phyloP scores from a whole-genome alignment of 1,140 invertebrate species.

The Drosophila mojavensis region DNA sequence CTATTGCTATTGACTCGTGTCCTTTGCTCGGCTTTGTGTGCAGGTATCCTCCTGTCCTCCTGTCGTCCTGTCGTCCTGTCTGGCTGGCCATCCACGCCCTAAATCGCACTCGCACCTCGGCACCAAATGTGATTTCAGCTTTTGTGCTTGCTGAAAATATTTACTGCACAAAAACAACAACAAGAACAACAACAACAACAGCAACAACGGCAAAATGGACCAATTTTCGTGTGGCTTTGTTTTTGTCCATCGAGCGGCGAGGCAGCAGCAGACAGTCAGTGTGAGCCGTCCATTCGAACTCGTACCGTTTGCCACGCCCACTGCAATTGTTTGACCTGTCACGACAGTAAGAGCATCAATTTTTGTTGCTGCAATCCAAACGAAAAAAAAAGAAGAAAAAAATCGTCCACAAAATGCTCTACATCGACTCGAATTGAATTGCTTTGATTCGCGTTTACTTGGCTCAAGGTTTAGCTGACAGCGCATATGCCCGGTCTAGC shows the following conservation, averaged over 20 bases:
- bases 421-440: neutral
- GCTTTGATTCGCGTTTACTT: neutral
- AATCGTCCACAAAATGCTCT: constrained; percentile 8
- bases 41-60: neutral
- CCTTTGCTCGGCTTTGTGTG: constrained; percentile 5
- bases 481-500: neutral
- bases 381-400: neutral
- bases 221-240: constrained; percentile 45
- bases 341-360: constrained; percentile 32
- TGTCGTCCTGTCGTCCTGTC: neutral
- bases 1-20: constrained; percentile 25
- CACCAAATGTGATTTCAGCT: constrained; percentile 46
- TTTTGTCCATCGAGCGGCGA: constrained; percentile 36
- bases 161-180: constrained; percentile 34
- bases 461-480: neutral
- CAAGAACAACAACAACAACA: constrained; percentile 21
- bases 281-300: neutral
- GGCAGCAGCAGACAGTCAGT: constrained; percentile 1
- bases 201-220: constrained; percentile 21
- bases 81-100: neutral
- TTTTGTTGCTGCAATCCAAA: constrained; percentile 14
- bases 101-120: constrained; percentile 16
- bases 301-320: constrained; percentile 34
- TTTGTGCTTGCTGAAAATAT: constrained; percentile 44
- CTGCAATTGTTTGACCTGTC: constrained; percentile 46